Evolutionary conservation across 2,113 vertebrate genomes (phyloP).

Genomic region (Leucopsar rothschildi): DNA sequence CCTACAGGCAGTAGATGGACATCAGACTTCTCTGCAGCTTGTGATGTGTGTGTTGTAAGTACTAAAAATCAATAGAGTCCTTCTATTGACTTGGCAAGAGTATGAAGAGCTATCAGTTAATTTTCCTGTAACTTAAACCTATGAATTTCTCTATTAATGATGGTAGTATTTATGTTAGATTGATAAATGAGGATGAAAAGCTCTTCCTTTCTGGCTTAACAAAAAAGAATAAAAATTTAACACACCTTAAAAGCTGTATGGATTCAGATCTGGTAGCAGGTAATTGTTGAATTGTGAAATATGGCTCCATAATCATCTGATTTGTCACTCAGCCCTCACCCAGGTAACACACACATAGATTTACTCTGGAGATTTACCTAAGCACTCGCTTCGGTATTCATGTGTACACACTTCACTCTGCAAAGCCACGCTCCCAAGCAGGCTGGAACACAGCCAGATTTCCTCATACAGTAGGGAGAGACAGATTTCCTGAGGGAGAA

Average conservation of each 20-base stretch:
- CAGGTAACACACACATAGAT: background rate
- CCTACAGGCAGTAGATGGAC: background rate
- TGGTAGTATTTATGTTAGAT: background rate
- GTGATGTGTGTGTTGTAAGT: background rate
- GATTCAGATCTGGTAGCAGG: background rate
- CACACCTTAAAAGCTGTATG: background rate
- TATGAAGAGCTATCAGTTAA: background rate
- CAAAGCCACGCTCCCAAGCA: background rate
- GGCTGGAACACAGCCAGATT: background rate
- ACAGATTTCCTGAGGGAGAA: background rate
- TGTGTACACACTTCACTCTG: background rate
- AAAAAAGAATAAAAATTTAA: background rate
- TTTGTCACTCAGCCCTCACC: background rate
- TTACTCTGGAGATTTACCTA: background rate
- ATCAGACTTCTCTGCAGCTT: background rate
- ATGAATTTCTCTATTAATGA: background rate
- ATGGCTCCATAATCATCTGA: background rate
- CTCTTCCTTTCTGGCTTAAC: background rate
- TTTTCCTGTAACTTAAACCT: background rate
- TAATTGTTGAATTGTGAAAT: background rate
- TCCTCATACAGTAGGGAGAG: background rate
- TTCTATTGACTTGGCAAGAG: background rate
- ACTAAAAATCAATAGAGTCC: background rate
- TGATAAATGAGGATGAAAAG: background rate
- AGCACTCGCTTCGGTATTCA: fast-evolving